These are phyloP conservation scores for Callinectes sapidus DNA, from an alignment of 2,888 invertebrate genomes.

Conservation along the genomic window DNA sequence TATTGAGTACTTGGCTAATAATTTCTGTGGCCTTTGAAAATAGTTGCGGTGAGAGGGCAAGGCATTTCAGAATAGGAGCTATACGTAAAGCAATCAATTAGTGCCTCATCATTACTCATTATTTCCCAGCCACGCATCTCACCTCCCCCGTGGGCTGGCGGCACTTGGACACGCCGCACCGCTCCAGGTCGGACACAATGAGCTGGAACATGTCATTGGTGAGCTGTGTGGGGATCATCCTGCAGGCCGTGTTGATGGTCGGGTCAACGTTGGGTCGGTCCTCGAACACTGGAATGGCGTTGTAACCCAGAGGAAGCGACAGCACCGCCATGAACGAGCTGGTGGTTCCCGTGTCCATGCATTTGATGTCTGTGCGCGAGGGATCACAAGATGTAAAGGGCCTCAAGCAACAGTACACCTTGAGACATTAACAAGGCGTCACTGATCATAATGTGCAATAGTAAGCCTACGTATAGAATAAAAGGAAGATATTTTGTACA, in stretches of 20 bases:
- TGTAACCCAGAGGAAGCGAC: slow-evolving; percentile 57
- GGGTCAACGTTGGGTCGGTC: slow-evolving; percentile 68
- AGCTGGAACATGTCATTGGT: slow-evolving; percentile 67
- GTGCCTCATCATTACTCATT: not conserved
- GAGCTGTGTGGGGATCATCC: slow-evolving; percentile 64
- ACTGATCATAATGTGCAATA: no score
- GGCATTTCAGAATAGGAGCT: not conserved
- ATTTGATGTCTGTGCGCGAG: slow-evolving; percentile 64
- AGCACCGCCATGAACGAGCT: slow-evolving; percentile 66
- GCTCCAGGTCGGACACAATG: slow-evolving; percentile 64
- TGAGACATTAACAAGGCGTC: no score
- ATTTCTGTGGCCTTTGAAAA: no score
- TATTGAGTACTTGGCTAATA: not conserved
- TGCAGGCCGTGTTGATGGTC: slow-evolving; percentile 67
- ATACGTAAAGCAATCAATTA: not conserved
- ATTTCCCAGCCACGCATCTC: not conserved
- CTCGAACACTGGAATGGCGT: slow-evolving; percentile 69
- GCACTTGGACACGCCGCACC: slow-evolving; percentile 65
- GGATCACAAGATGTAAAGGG: not conserved
- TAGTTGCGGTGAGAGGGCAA: no score
- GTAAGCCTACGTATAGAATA: no score
- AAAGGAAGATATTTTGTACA: no score
- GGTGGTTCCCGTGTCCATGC: slow-evolving; percentile 54
- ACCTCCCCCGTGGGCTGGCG: slow-evolving; percentile 68
- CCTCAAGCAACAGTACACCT: not conserved